Evolutionary conservation across 2,797 vertebrate genomes (phyloP), one percentile per base, ranked within the genome.

Genomic region (Masticophis lateralis): DNA sequence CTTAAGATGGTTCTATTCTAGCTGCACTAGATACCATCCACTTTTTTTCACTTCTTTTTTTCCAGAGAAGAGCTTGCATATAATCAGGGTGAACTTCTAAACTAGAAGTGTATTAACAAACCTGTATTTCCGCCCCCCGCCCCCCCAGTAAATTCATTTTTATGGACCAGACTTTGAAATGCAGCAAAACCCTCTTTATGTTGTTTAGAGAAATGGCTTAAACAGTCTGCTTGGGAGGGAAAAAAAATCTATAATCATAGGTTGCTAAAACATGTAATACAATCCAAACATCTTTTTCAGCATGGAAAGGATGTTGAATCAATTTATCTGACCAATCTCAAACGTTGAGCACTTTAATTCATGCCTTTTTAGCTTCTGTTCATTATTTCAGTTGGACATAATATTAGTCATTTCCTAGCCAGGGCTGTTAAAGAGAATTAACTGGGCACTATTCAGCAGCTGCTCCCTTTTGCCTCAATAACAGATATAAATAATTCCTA

Each of bases 311-410:
- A 94, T 93, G 43, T 93, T 94, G 95, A 92, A 90, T 2, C 18
- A 94, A 95, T 87, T 88, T 95, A 94, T 74, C 90, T 96, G 94
- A 94, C n/a, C 53, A 89, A 55, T 16, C 91, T 95, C 87, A 90
- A 96, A 22, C 91, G 87, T 16, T 91, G 94, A 94, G 88, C 95
- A 94, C 93, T 93, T 92, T 32, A 86, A 95, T 94, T 94, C 96
- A 93, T 94, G 91, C 16, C 56, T 95, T 61, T 92, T 91, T 96
- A 89, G 92, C 95, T 93, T 95, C 94, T 53, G 88, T 94, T 88
- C 95, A 57, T 94, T 94, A 95, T 96, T 96, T 95, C 86, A 61
- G 90, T 94, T 6, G 93, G 59, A 87, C 63, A 93, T 0, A 93
- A 90, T 93, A 94, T 95, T 94, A 56, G 95, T 94, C 90, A 93